phyloP scores from a whole-genome alignment of 2,888 invertebrate species.

The Thymelicus sylvestris region DNA sequence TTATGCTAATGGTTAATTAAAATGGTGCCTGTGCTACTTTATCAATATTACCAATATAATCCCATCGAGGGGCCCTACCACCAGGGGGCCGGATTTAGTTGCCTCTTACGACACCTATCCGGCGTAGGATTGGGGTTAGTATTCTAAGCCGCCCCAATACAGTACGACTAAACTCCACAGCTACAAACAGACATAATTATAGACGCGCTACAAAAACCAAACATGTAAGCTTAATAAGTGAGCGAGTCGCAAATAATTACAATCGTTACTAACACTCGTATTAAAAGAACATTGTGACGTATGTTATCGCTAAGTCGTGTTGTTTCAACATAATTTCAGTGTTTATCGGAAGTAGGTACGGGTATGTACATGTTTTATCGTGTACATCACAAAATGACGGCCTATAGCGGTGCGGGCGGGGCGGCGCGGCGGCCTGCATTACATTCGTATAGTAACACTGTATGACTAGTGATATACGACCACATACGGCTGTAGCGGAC shows the following conservation, averaged over 20 bases:
- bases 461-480: constrained; percentile 30
- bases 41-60: too few relatives aligned
- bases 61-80: too few relatives aligned
- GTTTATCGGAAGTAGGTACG: constrained; percentile 47
- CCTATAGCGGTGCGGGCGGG: constrained; percentile 23
- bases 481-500: constrained; percentile 16
- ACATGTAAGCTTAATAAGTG: neutral
- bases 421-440: constrained; percentile 28
- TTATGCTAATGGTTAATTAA: too few relatives aligned
- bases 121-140: too few relatives aligned
- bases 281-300: constrained; percentile 28
- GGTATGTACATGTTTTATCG: constrained; percentile 44
- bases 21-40: too few relatives aligned
- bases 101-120: too few relatives aligned
- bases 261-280: constrained; percentile 21
- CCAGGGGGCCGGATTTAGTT: too few relatives aligned
- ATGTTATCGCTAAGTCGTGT: constrained; percentile 7
- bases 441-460: constrained; percentile 47
- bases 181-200: too few relatives aligned
- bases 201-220: too few relatives aligned
- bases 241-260: constrained; percentile 24
- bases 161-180: too few relatives aligned
- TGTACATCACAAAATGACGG: constrained; percentile 47
- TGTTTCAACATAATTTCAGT: constrained; percentile 59
- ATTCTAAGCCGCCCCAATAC: too few relatives aligned